Conservation (phyloP, 2,888 invertebrate genomes). For the Minunthozetes semirufus region DNA sequence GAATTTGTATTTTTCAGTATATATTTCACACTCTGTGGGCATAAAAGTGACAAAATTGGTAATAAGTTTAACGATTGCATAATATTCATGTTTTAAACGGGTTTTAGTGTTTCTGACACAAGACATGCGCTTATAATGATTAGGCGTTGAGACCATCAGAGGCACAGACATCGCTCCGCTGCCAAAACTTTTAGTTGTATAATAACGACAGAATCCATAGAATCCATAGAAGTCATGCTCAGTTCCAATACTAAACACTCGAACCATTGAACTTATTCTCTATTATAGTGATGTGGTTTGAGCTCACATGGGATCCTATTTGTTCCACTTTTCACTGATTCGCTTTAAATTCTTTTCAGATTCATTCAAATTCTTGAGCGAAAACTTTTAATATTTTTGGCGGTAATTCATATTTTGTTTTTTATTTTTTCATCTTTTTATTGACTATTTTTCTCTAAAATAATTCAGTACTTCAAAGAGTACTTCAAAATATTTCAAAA, state of each 20-base stretch:
- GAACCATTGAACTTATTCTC: not conserved
- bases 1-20: too few species aligned
- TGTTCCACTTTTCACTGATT: not conserved
- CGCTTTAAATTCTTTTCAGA: not conserved
- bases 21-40: too few species aligned
- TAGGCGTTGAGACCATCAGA: not conserved
- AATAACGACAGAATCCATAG: not conserved
- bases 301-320: constrained; percentile 12
- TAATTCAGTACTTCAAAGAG: not conserved
- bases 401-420: not conserved
- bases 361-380: not conserved
- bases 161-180: not conserved
- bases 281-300: not conserved
- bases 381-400: not conserved
- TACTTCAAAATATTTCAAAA: not conserved
- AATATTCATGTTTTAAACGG: not conserved
- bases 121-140: constrained; percentile 13
- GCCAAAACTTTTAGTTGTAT: not conserved
- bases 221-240: constrained; percentile 15
- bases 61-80: not conserved
- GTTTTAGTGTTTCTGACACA: not conserved
- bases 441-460: not conserved
- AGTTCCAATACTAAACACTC: not conserved
- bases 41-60: not conserved
- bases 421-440: not conserved